Evolutionary conservation across 2,113 vertebrate genomes (phyloP), one percentile per base, ranked within the genome.

Genomic region (Channa argus): DNA sequence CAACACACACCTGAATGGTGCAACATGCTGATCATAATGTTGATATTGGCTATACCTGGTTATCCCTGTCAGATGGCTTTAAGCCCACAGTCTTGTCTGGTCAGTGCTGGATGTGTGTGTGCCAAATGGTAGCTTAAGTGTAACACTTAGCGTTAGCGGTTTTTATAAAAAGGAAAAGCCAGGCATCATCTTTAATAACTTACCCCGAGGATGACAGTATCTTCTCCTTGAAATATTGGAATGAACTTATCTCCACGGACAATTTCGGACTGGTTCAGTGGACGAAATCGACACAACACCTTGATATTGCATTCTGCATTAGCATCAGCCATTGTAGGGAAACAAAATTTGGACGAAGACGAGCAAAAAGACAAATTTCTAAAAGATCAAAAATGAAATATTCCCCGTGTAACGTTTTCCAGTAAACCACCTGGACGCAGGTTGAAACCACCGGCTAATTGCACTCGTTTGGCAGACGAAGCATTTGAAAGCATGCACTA

Each of bases 291-390:
- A 92, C 97, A 97, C 78, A 98, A 92, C 83, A 98, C 97, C 93
- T 96, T 97, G 90, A 98, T 98, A 93, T 96, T 98, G 90, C 97
- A 98, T 88, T 98, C 96, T 81, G 94, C 92, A 91, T 93, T 93
- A 62, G 91, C 86, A 84, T 96, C 96, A 81, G 96, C 94, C 96
- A 98, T 98, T 80, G 89, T 93, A 85, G 36, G 3, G 6, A 5
- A 2, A 15, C 39, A 47, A 79, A 51, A 71, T 0, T 54, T 71
- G 60, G 41, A 69, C 52, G 77, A 63, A 24, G 24, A 62, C 71
- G 63, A 56, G 76, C 67, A 79, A 71, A 24, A 74, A 79, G 10
- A 72, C 8, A 65, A 61, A 68, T 44, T 84, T 59, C 69, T 53
- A 55, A 36, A 66, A 52, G 8, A 11, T 34, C 0, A 34, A 6